Conservation (phyloP, 2,888 invertebrate species). For the Heliconius ethilla region DNA sequence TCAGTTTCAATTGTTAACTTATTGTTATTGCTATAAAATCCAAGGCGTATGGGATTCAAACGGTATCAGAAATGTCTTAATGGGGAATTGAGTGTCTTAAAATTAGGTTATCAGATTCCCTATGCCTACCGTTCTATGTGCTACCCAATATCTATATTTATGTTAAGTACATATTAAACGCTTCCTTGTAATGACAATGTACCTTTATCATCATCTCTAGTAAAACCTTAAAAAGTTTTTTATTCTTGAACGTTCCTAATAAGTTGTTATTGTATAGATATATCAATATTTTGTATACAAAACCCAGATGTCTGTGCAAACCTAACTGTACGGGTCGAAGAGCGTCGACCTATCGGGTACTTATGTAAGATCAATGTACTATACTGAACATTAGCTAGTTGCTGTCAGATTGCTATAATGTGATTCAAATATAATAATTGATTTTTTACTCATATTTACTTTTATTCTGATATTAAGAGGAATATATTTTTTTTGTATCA, state of each 20-base stretch:
- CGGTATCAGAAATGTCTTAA: too few relatives aligned
- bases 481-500: background rate
- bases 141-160: too few relatives aligned
- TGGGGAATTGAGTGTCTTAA: too few relatives aligned
- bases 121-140: too few relatives aligned
- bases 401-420: conserved; percentile 17
- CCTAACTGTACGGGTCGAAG: conserved; percentile 27
- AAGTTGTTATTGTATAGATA: conserved; percentile 16
- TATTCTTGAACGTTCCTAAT: background rate
- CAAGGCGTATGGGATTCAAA: too few relatives aligned
- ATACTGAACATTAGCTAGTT: conserved; percentile 18
- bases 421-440: conserved; percentile 9
- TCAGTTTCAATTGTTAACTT: background rate
- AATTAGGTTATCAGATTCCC: too few relatives aligned
- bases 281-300: conserved; percentile 36
- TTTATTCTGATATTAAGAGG: background rate
- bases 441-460: background rate
- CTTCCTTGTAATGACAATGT: too few relatives aligned
- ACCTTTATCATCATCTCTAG: background rate
- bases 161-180: too few relatives aligned
- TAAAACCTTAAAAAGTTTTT: background rate
- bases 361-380: conserved; percentile 38
- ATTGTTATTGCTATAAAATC: background rate
- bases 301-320: conserved; percentile 36
- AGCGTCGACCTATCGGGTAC: conserved; percentile 30